Base-by-base conservation (phyloP, 2,888 invertebrate species). In the Agrilus mali region DNA sequence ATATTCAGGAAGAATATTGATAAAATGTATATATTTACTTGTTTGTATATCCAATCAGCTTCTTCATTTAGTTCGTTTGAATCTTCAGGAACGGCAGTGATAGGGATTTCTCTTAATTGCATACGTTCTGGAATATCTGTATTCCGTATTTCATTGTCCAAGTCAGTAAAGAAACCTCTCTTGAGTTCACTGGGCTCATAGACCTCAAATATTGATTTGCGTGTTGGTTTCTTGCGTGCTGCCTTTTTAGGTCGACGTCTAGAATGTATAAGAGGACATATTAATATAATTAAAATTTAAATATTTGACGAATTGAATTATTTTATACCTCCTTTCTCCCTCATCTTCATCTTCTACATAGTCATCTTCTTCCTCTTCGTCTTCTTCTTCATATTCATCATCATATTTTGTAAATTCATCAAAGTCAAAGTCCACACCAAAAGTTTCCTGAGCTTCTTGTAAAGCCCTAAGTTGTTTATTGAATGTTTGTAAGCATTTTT, bases 371-470 rank as follows among this genome's bases (percentile, higher is more conserved):
- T 83, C 73, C 43, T 86, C 85, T 8, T 86, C 87, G 2, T 86
- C 86, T 27, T 86, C 86, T 40, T 86, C 86, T 42, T 84, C 83
- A 55, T 89, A 86, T 48, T 86, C 86, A 50, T 89, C 89, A 6
- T 82, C 88, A 59, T 86, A 87, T 59, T 87, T 87, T 42, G 82
- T 81, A 65, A 92, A 87, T 53, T 92, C 90, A 46, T 89, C 89
- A 60, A 86, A 92, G 60, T 92, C 95, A 67, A 97, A 96, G 64
- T 97, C 97, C n/a, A 96, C 94, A 22, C 97, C 98, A 63, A 98
- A 98, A 52, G 97, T 94, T 62, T 98, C 97, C 66, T 96, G 95
- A 42, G 97, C 98, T 66, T 97, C 93, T 77, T 96, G 95, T 14
- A 96, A 70, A 1, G 89, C 88, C 10, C 82, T 87, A 52, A 12